Base-by-base conservation (phyloP, 2,113 vertebrate genomes). In the Anoplopoma fimbria region DNA sequence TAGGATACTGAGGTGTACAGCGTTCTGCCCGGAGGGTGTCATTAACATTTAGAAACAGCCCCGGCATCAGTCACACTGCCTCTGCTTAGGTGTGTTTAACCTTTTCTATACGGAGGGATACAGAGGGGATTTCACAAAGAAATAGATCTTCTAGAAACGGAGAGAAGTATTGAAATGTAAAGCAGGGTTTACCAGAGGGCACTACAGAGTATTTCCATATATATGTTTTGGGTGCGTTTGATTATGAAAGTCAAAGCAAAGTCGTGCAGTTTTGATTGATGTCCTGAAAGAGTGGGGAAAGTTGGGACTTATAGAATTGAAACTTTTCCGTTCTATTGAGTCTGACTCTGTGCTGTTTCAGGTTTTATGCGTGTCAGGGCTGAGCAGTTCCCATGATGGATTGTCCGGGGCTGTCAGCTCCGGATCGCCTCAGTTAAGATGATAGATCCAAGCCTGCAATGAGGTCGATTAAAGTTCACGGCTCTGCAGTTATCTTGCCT, bases 21-120 rank as follows among this genome's bases (percentile, higher is more conserved):
- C 77, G 62, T 70, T 87, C 67, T 90, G 91, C 93, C 93, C 86
- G 69, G 17, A 87, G 93, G 92, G 91, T 87, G 90, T 93, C 92
- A 92, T 94, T 94, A 94, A 93, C 93, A 94, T 94, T 94, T 94
- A 91, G 91, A 90, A 93, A 91, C 82, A 85, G 89, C 89, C 73
- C 75, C 47, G 25, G 85, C 90, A 93, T 94, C 93, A 90, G 92
- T 92, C 93, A 88, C 83, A 81, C 75, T 80, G 88, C 86, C 87
- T 90, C 89, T 90, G 91, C 89, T 91, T 90, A 93, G 92, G 93
- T 94, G 93, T 93, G 92, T 93, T 94, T 93, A 93, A 93, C 92
- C 93, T 93, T 93, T 58, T 91, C 89, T 81, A 47, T 82, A 71
- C 64, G 78, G 86, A 88, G 75, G 85, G 79, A 90, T 86, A 85